Percentiles rank a stretch among this genome's conserved stretches.
phyloP scores from a whole-genome alignment of 23 tunicate species.

The Corella eumyota region DNA sequence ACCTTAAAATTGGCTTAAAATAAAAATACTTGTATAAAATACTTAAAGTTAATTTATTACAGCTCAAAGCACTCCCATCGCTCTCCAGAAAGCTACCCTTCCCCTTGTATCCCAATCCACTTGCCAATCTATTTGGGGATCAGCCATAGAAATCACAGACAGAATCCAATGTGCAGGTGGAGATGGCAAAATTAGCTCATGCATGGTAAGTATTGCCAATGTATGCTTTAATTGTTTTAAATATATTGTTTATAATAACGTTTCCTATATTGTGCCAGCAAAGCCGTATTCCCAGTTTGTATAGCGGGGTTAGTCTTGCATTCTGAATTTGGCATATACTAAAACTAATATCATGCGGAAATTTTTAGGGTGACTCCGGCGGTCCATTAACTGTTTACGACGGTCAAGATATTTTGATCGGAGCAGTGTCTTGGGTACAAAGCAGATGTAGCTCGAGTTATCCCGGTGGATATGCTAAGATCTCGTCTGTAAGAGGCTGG shows the following conservation, averaged over 20 bases:
- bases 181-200: slow-evolving; percentile 25
- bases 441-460: slow-evolving; percentile 46
- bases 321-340: no score
- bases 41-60: no score
- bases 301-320: no score
- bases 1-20: background rate
- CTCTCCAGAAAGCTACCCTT: slow-evolving; percentile 25
- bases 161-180: slow-evolving; percentile 66
- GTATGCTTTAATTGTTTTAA: no score
- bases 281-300: no score
- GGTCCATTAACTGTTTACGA: slow-evolving; percentile 52
- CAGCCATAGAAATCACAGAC: slow-evolving; percentile 14
- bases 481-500: slow-evolving; percentile 65
- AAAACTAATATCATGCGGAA: no score
- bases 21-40: no score
- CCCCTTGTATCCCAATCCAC: slow-evolving; percentile 11
- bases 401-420: slow-evolving; percentile 43
- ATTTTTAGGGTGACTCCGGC: slow-evolving; percentile 78
- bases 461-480: slow-evolving; percentile 68
- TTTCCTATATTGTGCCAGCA: no score
- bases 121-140: slow-evolving; percentile 34
- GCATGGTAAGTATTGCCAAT: slow-evolving; percentile 23
- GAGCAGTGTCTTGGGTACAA: slow-evolving; percentile 78
- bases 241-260: no score
- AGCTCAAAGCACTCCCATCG: slow-evolving; percentile 30